Evolutionary conservation across 2,797 vertebrate species (phyloP).

Genomic region (Diplodus sargus): DNA sequence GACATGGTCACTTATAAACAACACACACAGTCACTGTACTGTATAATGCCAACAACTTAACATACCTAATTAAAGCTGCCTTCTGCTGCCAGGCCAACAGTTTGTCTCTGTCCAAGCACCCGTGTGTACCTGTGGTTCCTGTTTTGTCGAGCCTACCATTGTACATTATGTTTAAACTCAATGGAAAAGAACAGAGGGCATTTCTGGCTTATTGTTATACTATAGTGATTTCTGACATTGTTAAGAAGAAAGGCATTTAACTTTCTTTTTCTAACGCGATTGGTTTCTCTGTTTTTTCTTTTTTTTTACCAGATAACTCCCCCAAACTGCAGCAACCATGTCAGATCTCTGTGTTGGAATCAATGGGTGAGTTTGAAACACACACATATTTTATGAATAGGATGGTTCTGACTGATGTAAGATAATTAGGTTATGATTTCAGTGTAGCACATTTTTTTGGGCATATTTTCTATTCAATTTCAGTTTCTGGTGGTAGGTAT

Average conservation of each 20-base stretch:
- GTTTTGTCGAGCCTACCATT: neutral
- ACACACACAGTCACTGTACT: neutral
- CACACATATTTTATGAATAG: neutral
- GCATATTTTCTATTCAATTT: too few species aligned
- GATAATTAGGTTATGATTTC: neutral
- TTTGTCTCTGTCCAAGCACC: neutral
- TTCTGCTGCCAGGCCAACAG: neutral
- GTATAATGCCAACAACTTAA: neutral
- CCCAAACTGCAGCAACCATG: constrained; percentile 78
- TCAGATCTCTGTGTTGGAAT: constrained; percentile 88
- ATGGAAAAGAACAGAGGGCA: neutral
- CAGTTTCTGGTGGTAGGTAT: neutral
- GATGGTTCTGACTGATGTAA: constrained; percentile 4
- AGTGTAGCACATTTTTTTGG: neutral
- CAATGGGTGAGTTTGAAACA: constrained; percentile 85
- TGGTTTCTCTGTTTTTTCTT: neutral
- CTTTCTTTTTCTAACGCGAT: constrained; percentile 3
- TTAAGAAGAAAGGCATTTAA: neutral
- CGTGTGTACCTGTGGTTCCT: neutral
- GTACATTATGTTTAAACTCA: neutral
- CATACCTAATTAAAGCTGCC: neutral
- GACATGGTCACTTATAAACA: neutral
- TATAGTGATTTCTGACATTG: neutral
- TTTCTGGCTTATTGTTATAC: neutral
- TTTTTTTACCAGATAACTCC: constrained; percentile 68